phyloP scores from a whole-genome alignment of 2,888 invertebrate species.

The Cyrtodaria siliqua region DNA sequence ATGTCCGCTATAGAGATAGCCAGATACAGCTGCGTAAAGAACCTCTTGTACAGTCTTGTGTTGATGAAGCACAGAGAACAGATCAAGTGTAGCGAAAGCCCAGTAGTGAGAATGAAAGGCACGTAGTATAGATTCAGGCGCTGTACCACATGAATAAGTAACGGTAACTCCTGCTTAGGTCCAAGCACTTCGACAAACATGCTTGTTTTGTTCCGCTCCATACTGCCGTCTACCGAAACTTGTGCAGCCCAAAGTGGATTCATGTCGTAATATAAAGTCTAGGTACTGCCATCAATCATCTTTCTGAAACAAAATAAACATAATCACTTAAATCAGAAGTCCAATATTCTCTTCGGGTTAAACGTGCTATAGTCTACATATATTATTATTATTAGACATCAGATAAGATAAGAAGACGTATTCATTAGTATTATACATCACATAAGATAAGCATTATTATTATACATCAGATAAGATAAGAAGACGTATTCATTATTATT shows the following conservation, averaged over 20 bases:
- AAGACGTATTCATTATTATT: too few species aligned
- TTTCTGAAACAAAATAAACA: too few species aligned
- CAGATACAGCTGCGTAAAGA: slow-evolving; percentile 71
- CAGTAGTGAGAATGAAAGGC: slow-evolving; percentile 64
- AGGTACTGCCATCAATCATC: too few species aligned
- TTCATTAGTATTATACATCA: too few species aligned
- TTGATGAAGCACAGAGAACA: slow-evolving; percentile 67
- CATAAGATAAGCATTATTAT: too few species aligned
- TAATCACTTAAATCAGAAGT: too few species aligned
- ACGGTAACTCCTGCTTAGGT: slow-evolving; percentile 25
- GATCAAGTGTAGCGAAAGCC: slow-evolving; percentile 55
- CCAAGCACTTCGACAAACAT: slow-evolving; percentile 3
- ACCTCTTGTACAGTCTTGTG: slow-evolving; percentile 66
- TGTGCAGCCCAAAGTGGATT: slow-evolving; percentile 48
- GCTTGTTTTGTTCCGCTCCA: slow-evolving; percentile 16
- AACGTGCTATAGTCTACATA: too few species aligned
- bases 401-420: too few species aligned
- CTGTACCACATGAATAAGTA: slow-evolving; percentile 29
- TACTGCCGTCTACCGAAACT: slow-evolving; percentile 11
- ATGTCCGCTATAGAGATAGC: slow-evolving; percentile 67
- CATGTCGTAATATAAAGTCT: slow-evolving; percentile 5
- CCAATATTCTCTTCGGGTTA: too few species aligned
- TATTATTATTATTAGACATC: too few species aligned
- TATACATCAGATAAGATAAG: too few species aligned
- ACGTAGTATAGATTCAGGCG: slow-evolving; percentile 65